These are phyloP conservation scores for Drosophila quinaria DNA, from an alignment of 2,888 invertebrate genomes.

Conservation along the genomic window DNA sequence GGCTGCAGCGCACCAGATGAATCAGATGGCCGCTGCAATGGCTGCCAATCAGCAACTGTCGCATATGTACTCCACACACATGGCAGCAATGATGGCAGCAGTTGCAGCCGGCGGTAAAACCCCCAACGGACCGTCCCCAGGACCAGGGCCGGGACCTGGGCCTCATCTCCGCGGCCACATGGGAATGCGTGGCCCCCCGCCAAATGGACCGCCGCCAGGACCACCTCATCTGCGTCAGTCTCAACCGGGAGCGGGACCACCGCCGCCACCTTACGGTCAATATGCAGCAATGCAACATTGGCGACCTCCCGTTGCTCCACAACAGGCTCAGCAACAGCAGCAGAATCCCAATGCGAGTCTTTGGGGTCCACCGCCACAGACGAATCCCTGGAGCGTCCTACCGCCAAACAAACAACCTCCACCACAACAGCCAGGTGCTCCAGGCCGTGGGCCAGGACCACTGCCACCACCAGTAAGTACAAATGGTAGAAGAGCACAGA, in stretches of 20 bases:
- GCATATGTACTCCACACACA: slow-evolving; percentile 79
- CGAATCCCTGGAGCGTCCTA: slow-evolving; percentile 85
- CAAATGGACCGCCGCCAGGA: slow-evolving; percentile 71
- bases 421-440: slow-evolving; percentile 64
- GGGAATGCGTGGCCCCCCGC: slow-evolving; percentile 77
- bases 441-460: slow-evolving; percentile 67
- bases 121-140: slow-evolving; percentile 67
- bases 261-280: slow-evolving; percentile 79
- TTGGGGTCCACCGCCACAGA: slow-evolving; percentile 85
- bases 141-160: slow-evolving; percentile 70
- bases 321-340: slow-evolving; percentile 69
- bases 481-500: not conserved
- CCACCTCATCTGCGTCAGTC: slow-evolving; percentile 80
- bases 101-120: slow-evolving; percentile 64
- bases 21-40: slow-evolving; percentile 78
- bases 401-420: slow-evolving; percentile 81
- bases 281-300: slow-evolving; percentile 85
- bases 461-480: slow-evolving; percentile 63
- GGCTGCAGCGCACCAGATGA: slow-evolving; percentile 73
- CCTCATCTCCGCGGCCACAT: slow-evolving; percentile 67
- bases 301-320: slow-evolving; percentile 79
- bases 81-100: slow-evolving; percentile 81
- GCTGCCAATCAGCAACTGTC: slow-evolving; percentile 75
- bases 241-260: slow-evolving; percentile 57
- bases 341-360: slow-evolving; percentile 85